These are phyloP conservation scores for Anisognathus igniventris DNA, from an alignment of 2,797 vertebrate species.

Conservation along the genomic window DNA sequence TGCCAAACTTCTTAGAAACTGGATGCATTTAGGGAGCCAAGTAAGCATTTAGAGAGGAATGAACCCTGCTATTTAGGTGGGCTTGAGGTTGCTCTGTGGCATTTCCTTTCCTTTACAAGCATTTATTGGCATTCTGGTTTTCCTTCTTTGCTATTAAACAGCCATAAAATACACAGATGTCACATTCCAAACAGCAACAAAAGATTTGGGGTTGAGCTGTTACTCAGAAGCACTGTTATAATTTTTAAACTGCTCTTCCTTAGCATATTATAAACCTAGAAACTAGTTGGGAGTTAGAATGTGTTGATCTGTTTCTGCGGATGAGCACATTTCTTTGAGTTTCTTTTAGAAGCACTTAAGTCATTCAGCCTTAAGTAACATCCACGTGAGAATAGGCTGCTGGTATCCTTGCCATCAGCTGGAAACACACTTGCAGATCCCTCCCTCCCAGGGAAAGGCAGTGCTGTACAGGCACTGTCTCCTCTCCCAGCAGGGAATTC, in stretches of 20 bases:
- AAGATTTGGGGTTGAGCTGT: background rate
- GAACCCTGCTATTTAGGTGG: background rate
- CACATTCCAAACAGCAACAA: background rate
- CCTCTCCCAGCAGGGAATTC: constrained; percentile 3
- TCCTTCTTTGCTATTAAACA: background rate
- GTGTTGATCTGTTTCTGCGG: constrained; percentile 1
- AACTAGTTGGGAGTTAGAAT: background rate
- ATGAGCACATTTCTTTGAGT: background rate
- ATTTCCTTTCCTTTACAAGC: background rate
- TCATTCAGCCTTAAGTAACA: constrained; percentile 45
- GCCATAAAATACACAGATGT: background rate
- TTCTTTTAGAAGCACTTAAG: constrained; percentile 35
- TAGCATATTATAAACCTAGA: background rate
- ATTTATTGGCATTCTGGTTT: background rate
- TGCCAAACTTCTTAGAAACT: background rate
- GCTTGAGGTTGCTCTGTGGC: background rate
- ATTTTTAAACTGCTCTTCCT: background rate
- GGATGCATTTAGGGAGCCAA: background rate
- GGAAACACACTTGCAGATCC: constrained; percentile 2
- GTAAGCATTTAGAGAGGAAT: background rate
- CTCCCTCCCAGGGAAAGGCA: background rate
- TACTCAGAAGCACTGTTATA: background rate
- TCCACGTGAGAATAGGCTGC: constrained; percentile 32
- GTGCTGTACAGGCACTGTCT: background rate
- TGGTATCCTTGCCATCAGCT: constrained; percentile 45